Evolutionary conservation across 2,888 invertebrate genomes (phyloP).

Genomic region (Caradrina clavipalpis): DNA sequence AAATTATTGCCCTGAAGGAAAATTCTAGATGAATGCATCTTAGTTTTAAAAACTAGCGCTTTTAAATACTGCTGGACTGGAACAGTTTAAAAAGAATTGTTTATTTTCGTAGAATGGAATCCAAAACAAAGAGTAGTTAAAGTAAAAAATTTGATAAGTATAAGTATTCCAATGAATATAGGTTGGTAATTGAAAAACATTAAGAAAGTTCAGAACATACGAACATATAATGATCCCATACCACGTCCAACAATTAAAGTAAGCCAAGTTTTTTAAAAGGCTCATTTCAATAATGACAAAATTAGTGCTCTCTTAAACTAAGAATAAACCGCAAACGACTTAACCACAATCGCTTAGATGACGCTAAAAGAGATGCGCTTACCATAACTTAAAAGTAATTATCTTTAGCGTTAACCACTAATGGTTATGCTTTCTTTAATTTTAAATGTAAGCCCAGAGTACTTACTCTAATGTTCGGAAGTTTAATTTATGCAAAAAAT

Average conservation of each 20-base stretch:
- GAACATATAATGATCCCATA: no score
- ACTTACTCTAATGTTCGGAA: background rate
- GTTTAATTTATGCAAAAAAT: slow-evolving; percentile 3
- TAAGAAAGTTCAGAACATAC: no score
- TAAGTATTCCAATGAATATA: no score
- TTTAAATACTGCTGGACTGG: no score
- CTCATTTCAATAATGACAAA: slow-evolving; percentile 16
- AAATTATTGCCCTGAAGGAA: no score
- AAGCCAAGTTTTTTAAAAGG: background rate
- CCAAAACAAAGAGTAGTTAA: no score
- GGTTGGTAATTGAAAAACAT: no score
- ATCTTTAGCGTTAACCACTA: slow-evolving; percentile 57
- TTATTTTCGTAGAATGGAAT: background rate
- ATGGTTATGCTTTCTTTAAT: slow-evolving; percentile 39
- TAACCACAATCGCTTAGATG: slow-evolving; percentile 38
- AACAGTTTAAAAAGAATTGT: background rate
- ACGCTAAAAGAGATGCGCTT: slow-evolving; percentile 50
- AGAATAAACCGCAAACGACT: slow-evolving; percentile 54
- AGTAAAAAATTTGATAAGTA: no score
- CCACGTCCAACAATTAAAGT: background rate
- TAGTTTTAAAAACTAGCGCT: no score
- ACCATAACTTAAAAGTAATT: slow-evolving; percentile 61
- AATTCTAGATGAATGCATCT: no score
- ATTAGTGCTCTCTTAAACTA: slow-evolving; percentile 4
- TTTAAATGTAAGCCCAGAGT: background rate